Evolutionary conservation across 1,140 invertebrate genomes (phyloP).

Genomic region (Xylocopa sonorina): DNA sequence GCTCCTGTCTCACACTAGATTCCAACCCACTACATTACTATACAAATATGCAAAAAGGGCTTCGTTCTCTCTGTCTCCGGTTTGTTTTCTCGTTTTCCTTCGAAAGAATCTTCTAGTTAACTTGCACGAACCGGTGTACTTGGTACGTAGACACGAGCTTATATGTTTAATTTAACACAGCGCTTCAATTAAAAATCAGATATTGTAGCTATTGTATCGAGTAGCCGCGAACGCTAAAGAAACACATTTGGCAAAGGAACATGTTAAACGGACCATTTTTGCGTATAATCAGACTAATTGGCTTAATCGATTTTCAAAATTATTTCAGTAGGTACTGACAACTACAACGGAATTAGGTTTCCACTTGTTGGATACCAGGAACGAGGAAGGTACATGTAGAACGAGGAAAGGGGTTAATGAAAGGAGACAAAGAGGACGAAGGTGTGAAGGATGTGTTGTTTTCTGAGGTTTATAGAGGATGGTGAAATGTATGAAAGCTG

Average conservation of each 20-base stretch:
- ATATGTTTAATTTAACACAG: too few species aligned
- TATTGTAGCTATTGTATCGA: too few species aligned
- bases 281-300: background rate
- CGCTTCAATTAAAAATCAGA: too few species aligned
- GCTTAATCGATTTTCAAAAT: background rate
- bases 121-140: too few species aligned
- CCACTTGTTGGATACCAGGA: too few species aligned
- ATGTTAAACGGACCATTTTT: too few species aligned
- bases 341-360: too few species aligned
- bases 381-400: too few species aligned
- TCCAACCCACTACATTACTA: conserved; percentile 33
- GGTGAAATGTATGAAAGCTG: conserved; percentile 56
- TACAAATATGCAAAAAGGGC: conserved; percentile 24
- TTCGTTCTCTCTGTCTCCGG: conserved; percentile 48
- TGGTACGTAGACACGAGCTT: too few species aligned
- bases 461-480: conserved; percentile 40
- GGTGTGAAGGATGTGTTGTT: conserved; percentile 14
- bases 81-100: conserved; percentile 17
- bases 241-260: too few species aligned
- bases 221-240: background rate
- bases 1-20: background rate
- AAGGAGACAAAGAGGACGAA: conserved; percentile 41
- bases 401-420: background rate
- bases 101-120: background rate
- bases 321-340: too few species aligned